These are phyloP conservation scores for Gopherus evgoodei DNA, from an alignment of 2,113 vertebrate genomes.

Conservation along the genomic window DNA sequence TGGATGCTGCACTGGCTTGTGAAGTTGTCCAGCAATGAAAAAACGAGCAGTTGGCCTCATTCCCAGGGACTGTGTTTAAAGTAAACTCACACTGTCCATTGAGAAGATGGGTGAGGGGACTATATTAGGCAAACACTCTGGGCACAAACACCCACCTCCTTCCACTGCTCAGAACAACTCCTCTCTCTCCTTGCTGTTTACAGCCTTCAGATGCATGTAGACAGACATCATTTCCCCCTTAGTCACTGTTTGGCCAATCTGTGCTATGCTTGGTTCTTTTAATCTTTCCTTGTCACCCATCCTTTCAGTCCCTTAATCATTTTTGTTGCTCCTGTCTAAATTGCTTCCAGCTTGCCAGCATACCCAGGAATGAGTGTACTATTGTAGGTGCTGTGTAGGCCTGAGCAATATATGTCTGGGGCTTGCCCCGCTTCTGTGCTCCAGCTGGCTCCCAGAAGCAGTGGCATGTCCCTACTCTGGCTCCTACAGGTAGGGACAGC, in stretches of 20 bases:
- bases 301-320: not conserved
- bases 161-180: not conserved
- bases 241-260: not conserved
- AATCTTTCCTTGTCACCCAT: not conserved
- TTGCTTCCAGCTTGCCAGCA: not conserved
- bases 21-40: not conserved
- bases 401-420: not conserved
- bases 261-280: not conserved
- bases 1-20: not conserved
- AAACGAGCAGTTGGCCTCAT: not conserved
- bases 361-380: not conserved
- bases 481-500: too few species aligned
- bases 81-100: not conserved
- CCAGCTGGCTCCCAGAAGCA: too few species aligned
- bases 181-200: not conserved
- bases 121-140: not conserved
- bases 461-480: too few species aligned
- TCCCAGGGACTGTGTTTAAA: not conserved
- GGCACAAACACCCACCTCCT: not conserved
- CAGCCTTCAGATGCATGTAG: not conserved
- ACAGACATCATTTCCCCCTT: not conserved
- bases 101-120: not conserved
- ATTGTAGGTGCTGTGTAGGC: not conserved
- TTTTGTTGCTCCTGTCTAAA: not conserved
- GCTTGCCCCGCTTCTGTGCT: too few species aligned